Evolutionary conservation across 2,888 invertebrate species (phyloP).

Genomic region (Microplitis manilae): DNA sequence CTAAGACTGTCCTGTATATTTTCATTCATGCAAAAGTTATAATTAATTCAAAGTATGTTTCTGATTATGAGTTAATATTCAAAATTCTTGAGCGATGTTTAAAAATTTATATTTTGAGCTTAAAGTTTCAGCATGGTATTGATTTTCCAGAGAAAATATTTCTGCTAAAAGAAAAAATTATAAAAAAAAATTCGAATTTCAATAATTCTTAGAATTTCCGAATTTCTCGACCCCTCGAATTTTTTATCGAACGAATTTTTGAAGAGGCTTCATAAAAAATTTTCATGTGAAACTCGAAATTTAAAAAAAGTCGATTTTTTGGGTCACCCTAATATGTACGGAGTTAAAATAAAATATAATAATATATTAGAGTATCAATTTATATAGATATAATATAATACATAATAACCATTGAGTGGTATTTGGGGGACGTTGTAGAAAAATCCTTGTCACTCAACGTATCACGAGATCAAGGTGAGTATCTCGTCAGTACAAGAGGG

Average conservation of each 20-base stretch:
- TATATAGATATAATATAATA: neutral
- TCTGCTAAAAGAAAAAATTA: too few relatives aligned
- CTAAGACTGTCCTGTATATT: too few relatives aligned
- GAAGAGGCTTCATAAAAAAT: neutral
- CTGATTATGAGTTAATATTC: too few relatives aligned
- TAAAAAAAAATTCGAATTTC: neutral
- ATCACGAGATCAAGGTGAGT: constrained; percentile 17
- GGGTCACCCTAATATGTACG: neutral
- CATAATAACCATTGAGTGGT: neutral
- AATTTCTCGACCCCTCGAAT: too few relatives aligned
- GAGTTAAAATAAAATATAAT: neutral
- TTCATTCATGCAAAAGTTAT: too few relatives aligned
- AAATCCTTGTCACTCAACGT: constrained; percentile 14
- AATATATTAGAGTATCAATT: neutral
- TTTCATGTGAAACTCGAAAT: neutral
- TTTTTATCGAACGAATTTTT: too few relatives aligned
- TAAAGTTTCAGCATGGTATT: too few relatives aligned
- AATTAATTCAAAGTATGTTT: too few relatives aligned
- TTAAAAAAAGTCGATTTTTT: neutral
- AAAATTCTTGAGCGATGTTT: too few relatives aligned
- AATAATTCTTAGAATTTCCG: too few relatives aligned
- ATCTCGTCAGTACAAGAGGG: constrained; percentile 1
- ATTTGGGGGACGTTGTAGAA: neutral
- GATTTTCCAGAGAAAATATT: too few relatives aligned
- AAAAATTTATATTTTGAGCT: too few relatives aligned